Conservation (phyloP, 2,113 vertebrate genomes). For the Brachionichthys hirsutus region DNA sequence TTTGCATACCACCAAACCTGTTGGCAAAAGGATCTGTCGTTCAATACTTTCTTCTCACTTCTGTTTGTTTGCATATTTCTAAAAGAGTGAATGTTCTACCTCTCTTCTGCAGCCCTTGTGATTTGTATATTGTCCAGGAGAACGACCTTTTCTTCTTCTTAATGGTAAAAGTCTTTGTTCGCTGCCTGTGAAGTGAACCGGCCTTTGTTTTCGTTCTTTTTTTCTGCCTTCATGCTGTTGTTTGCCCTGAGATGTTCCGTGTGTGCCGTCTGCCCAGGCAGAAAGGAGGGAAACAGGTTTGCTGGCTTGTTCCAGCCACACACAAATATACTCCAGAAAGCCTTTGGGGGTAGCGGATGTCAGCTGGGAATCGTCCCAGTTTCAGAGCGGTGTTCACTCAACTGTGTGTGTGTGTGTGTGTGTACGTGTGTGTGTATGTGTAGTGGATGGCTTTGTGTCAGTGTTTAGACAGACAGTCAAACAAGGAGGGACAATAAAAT, state of each 20-base stretch:
- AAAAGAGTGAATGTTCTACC: too few species aligned
- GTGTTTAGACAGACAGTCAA: slow-evolving; percentile 1
- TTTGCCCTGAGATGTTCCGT: slow-evolving; percentile 49
- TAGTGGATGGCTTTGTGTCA: slow-evolving; percentile 4
- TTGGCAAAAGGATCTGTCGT: not conserved
- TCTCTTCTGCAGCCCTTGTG: too few species aligned
- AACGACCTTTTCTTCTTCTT: not conserved
- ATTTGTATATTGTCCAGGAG: not conserved
- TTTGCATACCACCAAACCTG: slow-evolving; percentile 1
- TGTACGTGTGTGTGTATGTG: slow-evolving; percentile 26
- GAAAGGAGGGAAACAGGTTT: slow-evolving; percentile 46
- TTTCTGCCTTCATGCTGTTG: slow-evolving; percentile 31
- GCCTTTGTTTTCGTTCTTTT: slow-evolving; percentile 27
- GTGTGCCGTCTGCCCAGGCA: slow-evolving; percentile 19
- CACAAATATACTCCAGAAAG: slow-evolving; percentile 38
- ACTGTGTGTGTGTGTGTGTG: slow-evolving; percentile 17
- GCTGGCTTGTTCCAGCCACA: slow-evolving; percentile 43
- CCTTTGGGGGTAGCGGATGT: slow-evolving; percentile 32
- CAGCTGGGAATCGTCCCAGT: slow-evolving; percentile 59
- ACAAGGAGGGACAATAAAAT: not conserved
- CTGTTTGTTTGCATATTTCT: not conserved
- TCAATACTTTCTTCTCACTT: not conserved
- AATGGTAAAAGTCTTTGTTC: slow-evolving; percentile 15
- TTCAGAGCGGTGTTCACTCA: slow-evolving; percentile 42
- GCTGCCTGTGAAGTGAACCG: not conserved